Evolutionary conservation across 2,797 vertebrate genomes (phyloP).

Genomic region (Coregonus ussuriensis): DNA sequence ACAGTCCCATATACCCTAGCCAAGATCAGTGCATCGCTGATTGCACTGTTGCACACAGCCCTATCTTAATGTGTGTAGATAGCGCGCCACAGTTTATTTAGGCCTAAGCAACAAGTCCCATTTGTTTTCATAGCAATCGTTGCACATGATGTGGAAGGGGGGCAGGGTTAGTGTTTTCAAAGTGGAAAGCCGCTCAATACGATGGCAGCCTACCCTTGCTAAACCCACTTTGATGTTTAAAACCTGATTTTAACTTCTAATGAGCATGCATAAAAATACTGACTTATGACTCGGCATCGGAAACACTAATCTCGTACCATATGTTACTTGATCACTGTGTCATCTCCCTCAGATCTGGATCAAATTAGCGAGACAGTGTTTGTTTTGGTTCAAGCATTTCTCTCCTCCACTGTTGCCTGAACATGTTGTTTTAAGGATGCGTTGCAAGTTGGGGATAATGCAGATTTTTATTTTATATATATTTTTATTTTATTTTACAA

Average conservation of each 20-base stretch:
- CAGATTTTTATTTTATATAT: background rate
- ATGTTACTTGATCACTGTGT: background rate
- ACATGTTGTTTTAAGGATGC: background rate
- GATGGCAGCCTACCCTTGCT: background rate
- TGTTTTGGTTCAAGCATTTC: background rate
- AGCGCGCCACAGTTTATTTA: slow-evolving; percentile 1
- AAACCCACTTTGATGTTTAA: background rate
- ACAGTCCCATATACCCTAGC: slow-evolving; percentile 1
- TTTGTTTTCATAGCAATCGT: background rate
- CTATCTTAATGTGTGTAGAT: slow-evolving; percentile 6
- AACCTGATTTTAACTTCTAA: background rate
- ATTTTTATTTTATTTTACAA: background rate
- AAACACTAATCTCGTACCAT: background rate
- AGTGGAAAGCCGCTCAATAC: background rate
- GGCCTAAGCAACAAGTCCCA: background rate
- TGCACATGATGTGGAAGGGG: background rate
- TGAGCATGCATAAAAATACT: background rate
- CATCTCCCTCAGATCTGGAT: background rate
- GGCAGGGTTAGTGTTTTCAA: background rate
- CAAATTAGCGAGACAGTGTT: background rate
- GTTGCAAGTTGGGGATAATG: background rate
- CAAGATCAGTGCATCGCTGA: slow-evolving; percentile 21
- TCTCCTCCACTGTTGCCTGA: background rate
- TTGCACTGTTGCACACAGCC: background rate
- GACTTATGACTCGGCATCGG: slow-evolving; percentile 7